Percentiles rank a stretch among this genome's conserved stretches.
phyloP scores from a whole-genome alignment of 2,797 vertebrate species.

The Eulemur rubriventer region DNA sequence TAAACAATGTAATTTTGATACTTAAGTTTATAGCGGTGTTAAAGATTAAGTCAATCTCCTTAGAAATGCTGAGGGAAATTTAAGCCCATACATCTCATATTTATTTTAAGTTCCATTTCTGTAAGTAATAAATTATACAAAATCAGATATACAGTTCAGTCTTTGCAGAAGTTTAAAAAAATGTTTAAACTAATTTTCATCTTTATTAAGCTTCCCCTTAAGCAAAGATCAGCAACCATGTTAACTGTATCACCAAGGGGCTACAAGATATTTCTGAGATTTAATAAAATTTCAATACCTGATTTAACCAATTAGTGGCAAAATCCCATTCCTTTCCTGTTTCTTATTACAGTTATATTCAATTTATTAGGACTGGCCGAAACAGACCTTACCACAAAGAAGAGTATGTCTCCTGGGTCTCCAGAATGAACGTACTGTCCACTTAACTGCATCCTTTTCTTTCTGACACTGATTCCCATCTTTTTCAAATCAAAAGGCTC shows the following conservation, averaged over 20 bases:
- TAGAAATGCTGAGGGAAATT: neutral
- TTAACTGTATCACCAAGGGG: constrained; percentile 11
- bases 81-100: neutral
- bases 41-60: neutral
- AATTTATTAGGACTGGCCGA: neutral
- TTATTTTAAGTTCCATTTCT: constrained; percentile 45
- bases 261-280: constrained; percentile 34
- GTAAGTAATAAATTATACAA: constrained; percentile 46
- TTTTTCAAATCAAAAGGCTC: neutral
- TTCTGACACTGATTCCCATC: neutral
- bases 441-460: neutral
- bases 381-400: neutral
- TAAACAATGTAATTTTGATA: neutral
- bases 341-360: neutral
- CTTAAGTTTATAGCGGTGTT: constrained; percentile 17
- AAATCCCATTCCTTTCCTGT: neutral
- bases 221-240: constrained; percentile 41
- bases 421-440: neutral
- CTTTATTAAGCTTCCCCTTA: constrained; percentile 51
- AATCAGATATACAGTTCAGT: constrained; percentile 3
- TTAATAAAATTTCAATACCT: constrained; percentile 40
- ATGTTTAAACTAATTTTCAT: constrained; percentile 37
- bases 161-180: constrained; percentile 57
- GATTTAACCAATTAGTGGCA: constrained; percentile 32
- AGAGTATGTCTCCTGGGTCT: neutral